Conservation (phyloP, 2,797 vertebrate species). For the Pelodytes ibericus region DNA sequence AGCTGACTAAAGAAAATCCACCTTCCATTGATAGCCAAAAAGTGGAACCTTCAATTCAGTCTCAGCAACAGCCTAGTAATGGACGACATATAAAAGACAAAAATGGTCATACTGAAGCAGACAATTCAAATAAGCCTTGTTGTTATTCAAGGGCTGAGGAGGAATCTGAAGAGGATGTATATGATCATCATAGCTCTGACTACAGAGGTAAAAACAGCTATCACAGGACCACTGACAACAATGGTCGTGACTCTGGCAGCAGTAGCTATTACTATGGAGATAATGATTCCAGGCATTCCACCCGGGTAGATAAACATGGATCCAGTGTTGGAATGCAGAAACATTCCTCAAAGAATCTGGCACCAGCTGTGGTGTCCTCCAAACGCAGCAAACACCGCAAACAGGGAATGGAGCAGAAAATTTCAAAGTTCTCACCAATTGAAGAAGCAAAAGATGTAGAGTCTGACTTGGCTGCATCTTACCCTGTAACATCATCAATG, state of each 20-base stretch:
- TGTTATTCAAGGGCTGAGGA: conserved; percentile 88
- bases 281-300: conserved; percentile 86
- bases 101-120: conserved; percentile 72
- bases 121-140: conserved; percentile 75
- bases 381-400: conserved; percentile 98
- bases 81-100: conserved; percentile 79
- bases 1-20: conserved; percentile 92
- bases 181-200: conserved; percentile 85
- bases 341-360: conserved; percentile 90
- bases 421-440: conserved; percentile 98
- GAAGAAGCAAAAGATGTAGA: conserved; percentile 98
- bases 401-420: conserved; percentile 97
- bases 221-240: conserved; percentile 81
- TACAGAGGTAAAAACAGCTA: conserved; percentile 79
- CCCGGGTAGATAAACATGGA: conserved; percentile 77
- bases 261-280: conserved; percentile 82
- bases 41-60: conserved; percentile 69
- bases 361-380: conserved; percentile 89
- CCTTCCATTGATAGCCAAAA: conserved; percentile 80
- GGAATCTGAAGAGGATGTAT: conserved; percentile 91
- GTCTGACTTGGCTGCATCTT: conserved; percentile 93
- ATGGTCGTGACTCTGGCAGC: conserved; percentile 80
- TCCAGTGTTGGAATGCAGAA: conserved; percentile 80
- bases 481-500: conserved; percentile 81
- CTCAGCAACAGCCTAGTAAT: conserved; percentile 63